Percentiles rank a stretch among this genome's conserved stretches.
Conservation (phyloP, 2,797 vertebrate species). For the Phrynocephalus forsythii region DNA sequence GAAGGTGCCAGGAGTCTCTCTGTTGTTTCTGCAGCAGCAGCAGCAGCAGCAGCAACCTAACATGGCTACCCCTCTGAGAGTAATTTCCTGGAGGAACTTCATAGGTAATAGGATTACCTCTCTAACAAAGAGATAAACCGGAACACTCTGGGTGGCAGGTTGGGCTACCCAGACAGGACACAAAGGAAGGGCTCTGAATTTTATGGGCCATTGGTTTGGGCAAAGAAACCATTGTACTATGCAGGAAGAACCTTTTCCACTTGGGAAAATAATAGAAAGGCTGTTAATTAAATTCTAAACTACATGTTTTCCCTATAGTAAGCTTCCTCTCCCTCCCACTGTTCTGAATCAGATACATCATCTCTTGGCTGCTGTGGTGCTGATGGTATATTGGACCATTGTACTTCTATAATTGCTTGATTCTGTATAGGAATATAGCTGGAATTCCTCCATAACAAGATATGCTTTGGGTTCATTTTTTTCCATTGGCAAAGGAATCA, state of each 20-base stretch:
- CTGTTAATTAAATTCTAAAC: slow-evolving; percentile 23
- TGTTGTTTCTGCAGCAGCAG: not conserved
- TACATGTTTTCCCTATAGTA: slow-evolving; percentile 4
- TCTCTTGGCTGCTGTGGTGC: too few species aligned
- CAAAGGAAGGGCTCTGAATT: slow-evolving; percentile 19
- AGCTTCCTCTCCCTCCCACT: not conserved
- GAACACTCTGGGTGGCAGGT: slow-evolving; percentile 22
- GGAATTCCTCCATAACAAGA: not conserved
- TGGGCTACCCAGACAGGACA: slow-evolving; percentile 5
- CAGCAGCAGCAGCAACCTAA: not conserved
- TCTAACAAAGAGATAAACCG: slow-evolving; percentile 28
- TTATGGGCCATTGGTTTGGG: slow-evolving; percentile 16
- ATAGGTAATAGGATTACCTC: slow-evolving; percentile 36
- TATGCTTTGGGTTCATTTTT: not conserved
- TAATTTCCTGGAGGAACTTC: slow-evolving; percentile 35
- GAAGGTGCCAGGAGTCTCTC: slow-evolving; percentile 6
- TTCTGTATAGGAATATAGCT: not conserved
- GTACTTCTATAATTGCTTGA: not conserved
- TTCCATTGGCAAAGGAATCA: slow-evolving; percentile 14
- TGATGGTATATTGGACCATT: not conserved
- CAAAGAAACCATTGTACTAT: slow-evolving; percentile 8
- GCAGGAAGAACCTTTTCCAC: slow-evolving; percentile 21
- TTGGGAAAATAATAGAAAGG: slow-evolving; percentile 25
- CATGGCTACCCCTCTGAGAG: slow-evolving; percentile 9
- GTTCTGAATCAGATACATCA: not conserved